These are phyloP conservation scores for Axinella damicornis DNA, from an alignment of 37 sponge, comb jelly and placozoan species.

Conservation along the genomic window DNA sequence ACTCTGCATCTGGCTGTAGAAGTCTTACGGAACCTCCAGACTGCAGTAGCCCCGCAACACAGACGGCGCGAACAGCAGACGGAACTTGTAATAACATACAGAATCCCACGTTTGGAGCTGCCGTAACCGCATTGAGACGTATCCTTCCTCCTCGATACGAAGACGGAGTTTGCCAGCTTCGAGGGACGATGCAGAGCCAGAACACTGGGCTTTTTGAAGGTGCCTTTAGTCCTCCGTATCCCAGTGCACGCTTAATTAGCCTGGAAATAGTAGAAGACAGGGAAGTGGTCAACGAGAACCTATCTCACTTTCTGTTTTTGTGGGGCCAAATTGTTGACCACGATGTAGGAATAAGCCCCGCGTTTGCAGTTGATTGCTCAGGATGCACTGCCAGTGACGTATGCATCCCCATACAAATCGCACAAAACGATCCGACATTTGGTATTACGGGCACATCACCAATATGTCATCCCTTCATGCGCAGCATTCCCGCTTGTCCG, in stretches of 20 bases:
- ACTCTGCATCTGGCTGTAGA: not conserved
- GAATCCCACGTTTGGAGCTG: constrained; percentile 77
- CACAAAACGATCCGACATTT: constrained; percentile 27
- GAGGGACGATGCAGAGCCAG: constrained; percentile 68
- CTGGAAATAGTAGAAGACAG: constrained; percentile 12
- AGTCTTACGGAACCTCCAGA: not conserved
- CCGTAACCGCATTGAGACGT: constrained; percentile 68
- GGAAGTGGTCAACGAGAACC: constrained; percentile 42
- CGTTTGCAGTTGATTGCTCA: constrained; percentile 9
- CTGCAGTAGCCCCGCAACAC: not conserved
- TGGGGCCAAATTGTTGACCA: constrained; percentile 98
- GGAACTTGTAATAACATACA: constrained; percentile 93
- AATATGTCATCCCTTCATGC: constrained; percentile 52
- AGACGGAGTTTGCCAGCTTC: constrained; percentile 69
- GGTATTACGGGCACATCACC: not conserved
- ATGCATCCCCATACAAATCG: constrained; percentile 65
- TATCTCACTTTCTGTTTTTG: constrained; percentile 91
- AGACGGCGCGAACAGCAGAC: constrained; percentile 61
- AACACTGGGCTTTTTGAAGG: not conserved
- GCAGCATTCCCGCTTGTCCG: constrained; percentile 8
- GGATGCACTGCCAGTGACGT: constrained; percentile 29
- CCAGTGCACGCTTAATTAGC: constrained; percentile 84
- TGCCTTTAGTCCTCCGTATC: constrained; percentile 76
- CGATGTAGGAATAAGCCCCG: constrained; percentile 70
- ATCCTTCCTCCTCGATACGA: constrained; percentile 83